Conservation (phyloP, 2,888 invertebrate genomes). For the Agrilus cyanescens region DNA sequence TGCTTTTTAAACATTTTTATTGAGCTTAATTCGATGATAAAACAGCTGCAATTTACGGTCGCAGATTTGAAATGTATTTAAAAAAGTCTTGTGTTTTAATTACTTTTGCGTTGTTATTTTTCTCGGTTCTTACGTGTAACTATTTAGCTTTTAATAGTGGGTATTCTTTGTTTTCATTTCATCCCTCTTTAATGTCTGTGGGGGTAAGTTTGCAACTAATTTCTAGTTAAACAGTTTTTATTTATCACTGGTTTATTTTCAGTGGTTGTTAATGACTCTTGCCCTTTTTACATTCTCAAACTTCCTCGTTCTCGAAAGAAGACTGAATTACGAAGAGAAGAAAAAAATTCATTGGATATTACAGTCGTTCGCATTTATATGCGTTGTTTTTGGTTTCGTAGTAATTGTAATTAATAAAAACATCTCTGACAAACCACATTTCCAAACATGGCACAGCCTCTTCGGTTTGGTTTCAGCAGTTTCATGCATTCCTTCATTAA, state of each 20-base stretch:
- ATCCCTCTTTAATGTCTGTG: constrained; percentile 16
- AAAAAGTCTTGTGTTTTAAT: no score
- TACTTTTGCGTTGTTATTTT: no score
- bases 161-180: constrained; percentile 1
- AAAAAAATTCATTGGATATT: constrained; percentile 27
- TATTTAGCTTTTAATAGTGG: no score
- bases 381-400: constrained; percentile 23
- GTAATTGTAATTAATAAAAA: constrained; percentile 27
- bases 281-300: constrained; percentile 26
- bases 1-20: no score
- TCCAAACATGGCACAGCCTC: constrained; percentile 28
- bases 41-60: no score
- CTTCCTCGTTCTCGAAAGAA: constrained; percentile 23
- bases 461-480: constrained; percentile 26
- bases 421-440: constrained; percentile 25
- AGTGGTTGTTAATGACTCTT: constrained; percentile 27
- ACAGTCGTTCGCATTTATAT: constrained; percentile 20
- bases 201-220: constrained; percentile 18
- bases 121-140: no score
- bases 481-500: constrained; percentile 20
- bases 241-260: not conserved
- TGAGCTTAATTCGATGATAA: no score
- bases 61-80: no score
- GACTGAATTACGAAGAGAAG: constrained; percentile 16
- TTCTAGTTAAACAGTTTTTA: no score